A percentile compares a stretch with the other conserved stretches of the same genome.
Evolutionary conservation across 1,140 invertebrate species (phyloP).

Genomic region (Aleiodes sp.): DNA sequence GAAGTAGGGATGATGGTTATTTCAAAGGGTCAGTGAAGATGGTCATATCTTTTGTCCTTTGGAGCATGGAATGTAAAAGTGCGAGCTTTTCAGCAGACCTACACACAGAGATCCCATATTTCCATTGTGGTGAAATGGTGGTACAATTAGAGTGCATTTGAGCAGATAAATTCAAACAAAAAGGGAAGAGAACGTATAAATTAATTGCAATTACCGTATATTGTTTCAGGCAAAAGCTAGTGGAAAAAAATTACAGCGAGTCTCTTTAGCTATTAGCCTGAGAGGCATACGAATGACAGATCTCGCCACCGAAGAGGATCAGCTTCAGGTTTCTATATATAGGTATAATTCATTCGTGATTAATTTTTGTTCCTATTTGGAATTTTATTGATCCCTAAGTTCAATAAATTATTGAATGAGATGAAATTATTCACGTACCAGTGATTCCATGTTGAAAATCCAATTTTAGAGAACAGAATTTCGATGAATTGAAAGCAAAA

Average conservation of each 20-base stretch:
- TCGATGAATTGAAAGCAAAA: no score
- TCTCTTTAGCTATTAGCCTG: constrained; percentile 77
- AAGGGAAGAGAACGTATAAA: neutral
- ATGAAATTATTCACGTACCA: no score
- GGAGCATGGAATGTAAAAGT: no score
- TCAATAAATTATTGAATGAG: no score
- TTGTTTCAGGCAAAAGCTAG: constrained; percentile 71
- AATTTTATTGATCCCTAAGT: no score
- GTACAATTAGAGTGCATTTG: neutral
- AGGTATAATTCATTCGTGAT: constrained; percentile 66
- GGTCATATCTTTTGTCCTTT: no score
- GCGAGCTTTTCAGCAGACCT: neutral
- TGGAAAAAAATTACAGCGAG: constrained; percentile 77
- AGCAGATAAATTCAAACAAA: neutral
- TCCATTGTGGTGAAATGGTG: neutral
- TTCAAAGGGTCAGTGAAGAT: no score
- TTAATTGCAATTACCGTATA: constrained; percentile 21
- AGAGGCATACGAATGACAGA: constrained; percentile 80
- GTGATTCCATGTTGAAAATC: no score
- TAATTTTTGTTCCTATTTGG: neutral
- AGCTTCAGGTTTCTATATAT: constrained; percentile 84
- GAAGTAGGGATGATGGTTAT: neutral
- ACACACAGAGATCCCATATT: neutral
- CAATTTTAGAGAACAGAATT: no score
- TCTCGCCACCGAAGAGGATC: constrained; percentile 73